Conservation (phyloP, 1,140 invertebrate species). For the Drosophila grimshawi region DNA sequence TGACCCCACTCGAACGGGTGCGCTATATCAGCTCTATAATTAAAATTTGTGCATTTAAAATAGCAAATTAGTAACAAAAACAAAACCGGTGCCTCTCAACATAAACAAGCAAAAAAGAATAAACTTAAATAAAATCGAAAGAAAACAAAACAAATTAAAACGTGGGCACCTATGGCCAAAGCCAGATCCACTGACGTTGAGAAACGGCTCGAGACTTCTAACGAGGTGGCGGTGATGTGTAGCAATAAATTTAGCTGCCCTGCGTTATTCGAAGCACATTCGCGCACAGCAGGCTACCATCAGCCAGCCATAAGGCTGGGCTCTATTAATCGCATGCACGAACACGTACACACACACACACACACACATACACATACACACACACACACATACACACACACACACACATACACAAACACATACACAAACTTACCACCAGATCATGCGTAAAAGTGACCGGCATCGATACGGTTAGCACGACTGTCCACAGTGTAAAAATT, state of each 20-base stretch:
- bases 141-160: conserved; percentile 18
- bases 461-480: conserved; percentile 90
- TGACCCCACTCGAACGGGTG: conserved; percentile 48
- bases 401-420: too few species aligned
- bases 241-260: conserved; percentile 78
- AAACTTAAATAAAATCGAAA: conserved; percentile 46
- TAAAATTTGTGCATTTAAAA: conserved; percentile 82
- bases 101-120: conserved; percentile 57
- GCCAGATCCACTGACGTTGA: conserved; percentile 27
- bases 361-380: background rate
- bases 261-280: conserved; percentile 76
- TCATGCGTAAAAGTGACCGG: conserved; percentile 92
- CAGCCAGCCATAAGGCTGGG: background rate
- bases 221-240: conserved; percentile 80
- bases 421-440: conserved; percentile 85
- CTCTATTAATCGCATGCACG: too few species aligned
- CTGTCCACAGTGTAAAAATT: conserved; percentile 91
- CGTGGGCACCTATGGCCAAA: conserved; percentile 15
- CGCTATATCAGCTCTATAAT: conserved; percentile 65
- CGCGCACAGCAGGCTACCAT: conserved; percentile 56
- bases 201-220: conserved; percentile 47
- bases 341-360: background rate
- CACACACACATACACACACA: background rate
- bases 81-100: conserved; percentile 58
- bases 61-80: conserved; percentile 79